Percentiles rank a stretch among this genome's conserved stretches.
phyloP scores from a whole-genome alignment of 2,888 invertebrate genomes.

The Macropis europaea region DNA sequence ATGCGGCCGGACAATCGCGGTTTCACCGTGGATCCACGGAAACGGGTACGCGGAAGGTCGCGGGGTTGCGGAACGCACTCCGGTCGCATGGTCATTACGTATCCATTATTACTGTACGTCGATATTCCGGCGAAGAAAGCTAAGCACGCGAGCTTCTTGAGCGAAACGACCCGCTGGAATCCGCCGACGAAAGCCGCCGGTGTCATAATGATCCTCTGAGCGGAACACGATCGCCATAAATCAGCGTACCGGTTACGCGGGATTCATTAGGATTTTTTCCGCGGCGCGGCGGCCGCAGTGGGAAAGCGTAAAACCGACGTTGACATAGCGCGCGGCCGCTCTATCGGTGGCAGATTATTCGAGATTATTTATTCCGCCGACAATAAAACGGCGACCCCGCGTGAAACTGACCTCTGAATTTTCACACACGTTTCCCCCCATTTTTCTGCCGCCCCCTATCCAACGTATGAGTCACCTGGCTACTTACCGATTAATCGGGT shows the following conservation, averaged over 20 bases:
- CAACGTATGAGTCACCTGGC: too few species aligned
- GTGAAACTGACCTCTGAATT: constrained; percentile 42
- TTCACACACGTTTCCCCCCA: constrained; percentile 30
- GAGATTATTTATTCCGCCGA: constrained; percentile 46
- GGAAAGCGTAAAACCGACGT: constrained; percentile 55
- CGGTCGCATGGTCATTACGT: constrained; percentile 8
- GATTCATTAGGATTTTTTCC: constrained; percentile 58
- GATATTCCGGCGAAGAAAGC: constrained; percentile 45
- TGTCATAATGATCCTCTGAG: constrained; percentile 62
- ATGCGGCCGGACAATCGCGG: neutral
- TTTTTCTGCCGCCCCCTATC: too few species aligned
- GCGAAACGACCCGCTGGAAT: constrained; percentile 34
- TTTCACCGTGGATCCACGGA: constrained; percentile 22
- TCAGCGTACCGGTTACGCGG: constrained; percentile 57
- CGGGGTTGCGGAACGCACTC: constrained; percentile 8
- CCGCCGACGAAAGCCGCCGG: constrained; percentile 57
- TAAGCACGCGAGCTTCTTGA: neutral
- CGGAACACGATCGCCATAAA: constrained; percentile 62
- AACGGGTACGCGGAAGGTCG: constrained; percentile 37
- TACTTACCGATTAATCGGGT: too few species aligned
- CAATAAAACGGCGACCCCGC: constrained; percentile 38
- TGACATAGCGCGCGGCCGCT: constrained; percentile 45
- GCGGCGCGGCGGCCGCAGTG: constrained; percentile 6
- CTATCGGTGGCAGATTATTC: constrained; percentile 52
- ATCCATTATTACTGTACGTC: constrained; percentile 39